Percentiles rank a stretch among this genome's conserved stretches.
Conservation (phyloP, 2,888 invertebrate genomes). For the Arctia plantaginis region DNA sequence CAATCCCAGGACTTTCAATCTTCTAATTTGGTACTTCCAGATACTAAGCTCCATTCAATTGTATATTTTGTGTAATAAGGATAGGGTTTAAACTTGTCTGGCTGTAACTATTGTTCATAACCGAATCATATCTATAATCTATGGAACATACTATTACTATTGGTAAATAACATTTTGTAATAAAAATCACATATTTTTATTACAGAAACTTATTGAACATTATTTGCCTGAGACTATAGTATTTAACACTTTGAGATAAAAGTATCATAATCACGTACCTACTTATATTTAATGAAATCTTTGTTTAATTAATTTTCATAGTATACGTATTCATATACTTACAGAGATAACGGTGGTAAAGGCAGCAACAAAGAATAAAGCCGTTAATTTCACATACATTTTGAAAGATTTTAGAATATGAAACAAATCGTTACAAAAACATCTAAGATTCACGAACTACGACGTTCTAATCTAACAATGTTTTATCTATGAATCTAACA, state of each 20-base stretch:
- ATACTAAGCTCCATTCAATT: no score
- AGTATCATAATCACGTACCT: neutral
- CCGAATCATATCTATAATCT: neutral
- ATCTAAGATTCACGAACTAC: neutral
- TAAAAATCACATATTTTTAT: neutral
- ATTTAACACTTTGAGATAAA: neutral
- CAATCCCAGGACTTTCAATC: no score
- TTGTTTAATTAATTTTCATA: neutral
- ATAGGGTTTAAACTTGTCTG: neutral
- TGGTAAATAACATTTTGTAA: neutral
- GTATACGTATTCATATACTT: neutral
- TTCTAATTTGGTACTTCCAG: no score
- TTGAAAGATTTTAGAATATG: neutral
- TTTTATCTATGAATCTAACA: no score
- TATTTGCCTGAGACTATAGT: neutral
- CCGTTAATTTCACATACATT: slow-evolving; percentile 7
- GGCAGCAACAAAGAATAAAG: neutral
- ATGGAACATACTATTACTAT: neutral
- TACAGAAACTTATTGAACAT: neutral
- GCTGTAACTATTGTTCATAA: neutral
- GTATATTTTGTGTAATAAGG: neutral
- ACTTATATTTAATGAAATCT: neutral
- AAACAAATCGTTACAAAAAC: neutral
- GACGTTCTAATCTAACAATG: neutral
- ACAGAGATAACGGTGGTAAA: neutral